phyloP scores from a whole-genome alignment of 2,113 vertebrate genomes.

The Motacilla alba region DNA sequence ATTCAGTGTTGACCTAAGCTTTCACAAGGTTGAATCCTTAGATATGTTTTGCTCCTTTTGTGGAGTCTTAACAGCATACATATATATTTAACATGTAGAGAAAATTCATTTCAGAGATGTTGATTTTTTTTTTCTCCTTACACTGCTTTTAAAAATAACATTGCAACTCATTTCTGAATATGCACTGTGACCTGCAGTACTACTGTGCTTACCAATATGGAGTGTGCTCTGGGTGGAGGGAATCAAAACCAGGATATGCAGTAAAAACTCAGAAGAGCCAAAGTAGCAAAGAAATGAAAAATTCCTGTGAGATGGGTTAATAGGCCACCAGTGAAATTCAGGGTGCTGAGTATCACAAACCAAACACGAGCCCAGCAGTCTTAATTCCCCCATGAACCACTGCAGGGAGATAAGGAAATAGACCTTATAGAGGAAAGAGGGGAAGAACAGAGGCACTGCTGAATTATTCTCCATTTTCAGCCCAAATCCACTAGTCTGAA shows the following conservation, averaged over 20 bases:
- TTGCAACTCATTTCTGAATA: neutral
- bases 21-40: conserved; percentile 42
- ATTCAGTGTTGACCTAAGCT: neutral
- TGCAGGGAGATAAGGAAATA: neutral
- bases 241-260: neutral
- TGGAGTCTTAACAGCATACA: conserved; percentile 46
- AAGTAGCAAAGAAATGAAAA: neutral
- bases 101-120: conserved; percentile 10
- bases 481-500: neutral
- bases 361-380: fast-evolving
- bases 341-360: neutral
- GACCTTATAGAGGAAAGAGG: neutral
- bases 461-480: neutral
- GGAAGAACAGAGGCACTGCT: neutral
- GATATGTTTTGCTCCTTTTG: conserved; percentile 55
- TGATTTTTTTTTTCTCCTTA: neutral
- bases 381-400: neutral
- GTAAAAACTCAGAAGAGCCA: neutral
- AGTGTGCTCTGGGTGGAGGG: neutral
- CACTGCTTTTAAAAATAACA: neutral
- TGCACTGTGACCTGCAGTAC: neutral
- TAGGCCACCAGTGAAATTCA: neutral
- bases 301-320: fast-evolving
- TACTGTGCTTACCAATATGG: neutral
- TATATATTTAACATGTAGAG: neutral